phyloP scores from a whole-genome alignment of 2,797 vertebrate species.

The Sciurus vulgaris region DNA sequence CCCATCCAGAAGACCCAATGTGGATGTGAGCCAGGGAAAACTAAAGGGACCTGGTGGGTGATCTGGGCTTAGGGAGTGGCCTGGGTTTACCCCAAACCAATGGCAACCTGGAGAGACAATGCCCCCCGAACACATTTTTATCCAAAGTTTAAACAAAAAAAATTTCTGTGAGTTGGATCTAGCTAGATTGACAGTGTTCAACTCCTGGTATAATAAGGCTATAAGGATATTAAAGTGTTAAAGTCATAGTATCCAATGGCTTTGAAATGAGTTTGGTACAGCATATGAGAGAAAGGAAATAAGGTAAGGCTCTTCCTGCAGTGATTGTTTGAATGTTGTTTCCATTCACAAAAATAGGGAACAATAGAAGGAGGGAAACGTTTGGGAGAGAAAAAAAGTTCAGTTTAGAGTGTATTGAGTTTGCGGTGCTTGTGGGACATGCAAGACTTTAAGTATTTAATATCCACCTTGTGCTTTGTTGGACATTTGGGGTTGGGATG shows the following conservation, averaged over 20 bases:
- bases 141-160: neutral
- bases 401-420: neutral
- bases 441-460: neutral
- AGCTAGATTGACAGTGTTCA: neutral
- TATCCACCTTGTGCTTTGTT: neutral
- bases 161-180: neutral
- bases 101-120: neutral
- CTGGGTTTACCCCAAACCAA: rapidly evolving
- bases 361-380: neutral
- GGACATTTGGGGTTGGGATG: neutral
- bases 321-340: neutral
- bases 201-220: neutral
- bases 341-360: neutral
- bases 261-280: neutral
- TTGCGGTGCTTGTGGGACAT: neutral
- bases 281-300: neutral
- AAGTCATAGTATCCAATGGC: neutral
- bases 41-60: neutral
- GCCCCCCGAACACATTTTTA: neutral
- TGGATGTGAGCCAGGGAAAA: neutral
- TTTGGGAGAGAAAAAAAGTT: neutral
- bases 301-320: neutral
- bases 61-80: neutral
- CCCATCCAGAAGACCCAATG: neutral
- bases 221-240: neutral